Evolutionary conservation across 2,888 invertebrate genomes (phyloP).

Genomic region (Caenorhabditis imperialis): DNA sequence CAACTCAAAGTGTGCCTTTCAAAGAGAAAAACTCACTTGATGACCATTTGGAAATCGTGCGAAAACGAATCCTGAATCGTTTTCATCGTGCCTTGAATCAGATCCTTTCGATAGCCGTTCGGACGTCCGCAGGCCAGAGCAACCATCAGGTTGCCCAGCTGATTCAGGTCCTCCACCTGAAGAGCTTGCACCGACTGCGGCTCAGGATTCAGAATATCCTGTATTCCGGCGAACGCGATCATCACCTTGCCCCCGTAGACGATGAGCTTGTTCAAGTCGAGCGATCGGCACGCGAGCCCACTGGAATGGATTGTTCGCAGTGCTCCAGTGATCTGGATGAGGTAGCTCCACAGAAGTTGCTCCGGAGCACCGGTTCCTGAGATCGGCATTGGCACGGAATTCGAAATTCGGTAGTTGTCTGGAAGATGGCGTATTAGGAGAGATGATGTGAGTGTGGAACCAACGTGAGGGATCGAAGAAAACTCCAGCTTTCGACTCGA

Average conservation of each 20-base stretch:
- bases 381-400: constrained; percentile 1
- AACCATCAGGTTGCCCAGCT: constrained; percentile 91
- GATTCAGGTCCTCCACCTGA: constrained; percentile 87
- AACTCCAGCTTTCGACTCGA: constrained; percentile 79
- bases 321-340: constrained; percentile 94
- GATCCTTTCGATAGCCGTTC: constrained; percentile 83
- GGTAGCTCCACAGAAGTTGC: constrained; percentile 92
- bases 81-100: constrained; percentile 82
- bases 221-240: constrained; percentile 57
- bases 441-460: not conserved
- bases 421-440: not conserved
- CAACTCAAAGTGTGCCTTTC: not conserved
- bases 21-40: constrained; percentile 84
- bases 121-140: constrained; percentile 93
- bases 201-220: constrained; percentile 57
- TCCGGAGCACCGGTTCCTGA: constrained; percentile 84
- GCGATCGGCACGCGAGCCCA: constrained; percentile 86
- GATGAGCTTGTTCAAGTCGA: constrained; percentile 92
- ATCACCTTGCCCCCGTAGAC: constrained; percentile 76
- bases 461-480: constrained; percentile 33
- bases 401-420: constrained; percentile 21
- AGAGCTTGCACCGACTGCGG: constrained; percentile 45
- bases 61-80: constrained; percentile 92
- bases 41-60: constrained; percentile 92
- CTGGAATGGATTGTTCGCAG: constrained; percentile 90